Conservation (phyloP, 2,888 invertebrate species). For the Spatulosminthurus flaviceps region DNA sequence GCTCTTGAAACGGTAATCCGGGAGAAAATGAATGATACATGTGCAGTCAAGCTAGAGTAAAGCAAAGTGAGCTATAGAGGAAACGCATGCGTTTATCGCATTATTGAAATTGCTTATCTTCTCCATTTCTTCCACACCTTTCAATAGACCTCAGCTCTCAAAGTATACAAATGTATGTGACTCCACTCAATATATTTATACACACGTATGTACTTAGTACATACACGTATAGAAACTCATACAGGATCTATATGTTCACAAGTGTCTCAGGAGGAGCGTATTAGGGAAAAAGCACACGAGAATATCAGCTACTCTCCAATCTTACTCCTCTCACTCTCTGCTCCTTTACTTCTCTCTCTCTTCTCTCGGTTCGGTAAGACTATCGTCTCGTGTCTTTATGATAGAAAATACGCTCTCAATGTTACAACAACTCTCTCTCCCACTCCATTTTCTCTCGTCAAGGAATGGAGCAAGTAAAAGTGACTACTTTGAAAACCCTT, state of each 20-base stretch:
- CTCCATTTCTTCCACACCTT: slow-evolving; percentile 39
- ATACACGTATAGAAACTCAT: neutral
- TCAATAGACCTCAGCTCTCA: slow-evolving; percentile 22
- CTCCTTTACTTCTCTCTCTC: neutral
- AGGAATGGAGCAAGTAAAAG: too few species aligned
- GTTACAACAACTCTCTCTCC: neutral
- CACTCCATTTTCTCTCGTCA: neutral
- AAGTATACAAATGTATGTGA: slow-evolving; percentile 20
- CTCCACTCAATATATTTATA: neutral
- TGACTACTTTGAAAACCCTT: too few species aligned
- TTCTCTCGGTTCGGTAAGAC: neutral
- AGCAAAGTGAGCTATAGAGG: slow-evolving; percentile 46
- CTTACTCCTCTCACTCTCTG: neutral
- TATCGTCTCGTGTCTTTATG: neutral
- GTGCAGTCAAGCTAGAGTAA: slow-evolving; percentile 46
- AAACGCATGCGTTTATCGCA: slow-evolving; percentile 60
- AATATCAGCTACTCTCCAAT: neutral
- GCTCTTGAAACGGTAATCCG: slow-evolving; percentile 46
- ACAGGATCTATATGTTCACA: neutral
- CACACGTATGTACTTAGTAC: neutral
- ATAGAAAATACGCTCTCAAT: neutral
- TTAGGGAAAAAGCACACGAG: slow-evolving; percentile 16
- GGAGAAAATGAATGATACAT: slow-evolving; percentile 52
- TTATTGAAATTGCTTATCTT: slow-evolving; percentile 60
- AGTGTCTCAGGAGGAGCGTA: slow-evolving; percentile 17